Evolutionary conservation across 1,140 invertebrate species (phyloP).

Genomic region (Calycopis cecrops): DNA sequence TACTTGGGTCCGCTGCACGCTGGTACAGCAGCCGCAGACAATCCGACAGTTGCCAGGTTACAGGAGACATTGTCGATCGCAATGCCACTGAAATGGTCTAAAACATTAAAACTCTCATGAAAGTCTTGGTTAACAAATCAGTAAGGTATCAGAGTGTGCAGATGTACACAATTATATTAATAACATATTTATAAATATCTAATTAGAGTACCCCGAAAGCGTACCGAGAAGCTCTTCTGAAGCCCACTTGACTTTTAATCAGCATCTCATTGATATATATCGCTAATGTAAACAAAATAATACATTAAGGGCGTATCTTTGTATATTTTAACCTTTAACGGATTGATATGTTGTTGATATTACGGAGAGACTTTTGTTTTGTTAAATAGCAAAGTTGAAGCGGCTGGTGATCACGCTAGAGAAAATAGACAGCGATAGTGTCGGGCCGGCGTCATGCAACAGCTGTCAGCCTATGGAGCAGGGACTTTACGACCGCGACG

Average conservation of each 20-base stretch:
- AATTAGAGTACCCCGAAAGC: not conserved
- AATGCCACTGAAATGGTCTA: too few relatives aligned
- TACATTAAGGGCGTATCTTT: constrained; percentile 39
- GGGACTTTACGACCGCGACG: too few relatives aligned
- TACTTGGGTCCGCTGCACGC: too few relatives aligned
- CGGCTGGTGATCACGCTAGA: constrained; percentile 45
- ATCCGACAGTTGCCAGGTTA: too few relatives aligned
- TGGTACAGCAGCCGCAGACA: too few relatives aligned
- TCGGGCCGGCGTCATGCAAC: constrained; percentile 36
- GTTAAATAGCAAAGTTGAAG: constrained; percentile 50
- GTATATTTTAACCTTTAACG: constrained; percentile 43
- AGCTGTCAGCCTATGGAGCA: too few relatives aligned
- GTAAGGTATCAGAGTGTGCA: too few relatives aligned
- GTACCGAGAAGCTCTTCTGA: not conserved
- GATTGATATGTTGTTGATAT: constrained; percentile 61
- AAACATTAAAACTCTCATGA: too few relatives aligned
- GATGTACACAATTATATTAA: too few relatives aligned
- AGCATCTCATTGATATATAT: constrained; percentile 27
- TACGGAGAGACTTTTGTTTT: constrained; percentile 59
- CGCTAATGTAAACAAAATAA: constrained; percentile 50
- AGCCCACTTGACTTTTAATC: not conserved
- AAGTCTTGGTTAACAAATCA: too few relatives aligned
- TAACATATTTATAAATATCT: too few relatives aligned
- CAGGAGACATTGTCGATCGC: too few relatives aligned
- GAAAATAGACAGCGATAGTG: constrained; percentile 60